Evolutionary conservation across 2,797 vertebrate species (phyloP), one percentile per base, ranked within the genome.

Genomic region (Pelodytes ibericus): DNA sequence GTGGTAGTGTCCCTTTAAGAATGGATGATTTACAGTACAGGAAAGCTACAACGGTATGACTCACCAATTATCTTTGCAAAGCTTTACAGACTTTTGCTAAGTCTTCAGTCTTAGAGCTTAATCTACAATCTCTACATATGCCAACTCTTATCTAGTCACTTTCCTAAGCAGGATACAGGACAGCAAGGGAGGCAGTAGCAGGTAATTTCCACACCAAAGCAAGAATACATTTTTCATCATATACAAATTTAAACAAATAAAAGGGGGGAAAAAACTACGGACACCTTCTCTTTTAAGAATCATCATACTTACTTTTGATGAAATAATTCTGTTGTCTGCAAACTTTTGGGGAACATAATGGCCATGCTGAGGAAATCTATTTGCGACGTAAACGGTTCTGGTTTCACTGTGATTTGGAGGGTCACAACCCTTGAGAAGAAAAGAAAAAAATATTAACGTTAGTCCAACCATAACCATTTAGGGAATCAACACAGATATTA

Each of bases 251-350:
- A n/a, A n/a, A n/a, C 13, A 5, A 36, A 36, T 36, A 1, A 36
- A 36, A 1, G 33, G 13, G 13, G 13, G 13, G 13, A 36, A 36
- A 5, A 36, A 13, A 36, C 5, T 5, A 36, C 33, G 33, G 5
- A 36, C 33, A 13, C 13, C 33, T 36, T 36, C 13, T 36, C 13
- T 5, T 36, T 5, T 36, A 44, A 13, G 41, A 10, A 44, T 3
- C 18, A 31, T 78, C 26, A 68, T 63, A 57, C 83, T 89, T 94
- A 99, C 98, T 94, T 99, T 99, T 77, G 97, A 99, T 80, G 98
- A 99, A 87, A 99, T 95, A 84, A 99, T 99, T 84, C 96, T 90
- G 89, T 99, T 99, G 87, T 99, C 98, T 0, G 95, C 93, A 89
- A 97, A 99, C 86, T 96, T 95, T 84, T 97, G 97, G 72, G 96